Conservation (phyloP, 2,888 invertebrate species). For the Campoletis raptor region DNA sequence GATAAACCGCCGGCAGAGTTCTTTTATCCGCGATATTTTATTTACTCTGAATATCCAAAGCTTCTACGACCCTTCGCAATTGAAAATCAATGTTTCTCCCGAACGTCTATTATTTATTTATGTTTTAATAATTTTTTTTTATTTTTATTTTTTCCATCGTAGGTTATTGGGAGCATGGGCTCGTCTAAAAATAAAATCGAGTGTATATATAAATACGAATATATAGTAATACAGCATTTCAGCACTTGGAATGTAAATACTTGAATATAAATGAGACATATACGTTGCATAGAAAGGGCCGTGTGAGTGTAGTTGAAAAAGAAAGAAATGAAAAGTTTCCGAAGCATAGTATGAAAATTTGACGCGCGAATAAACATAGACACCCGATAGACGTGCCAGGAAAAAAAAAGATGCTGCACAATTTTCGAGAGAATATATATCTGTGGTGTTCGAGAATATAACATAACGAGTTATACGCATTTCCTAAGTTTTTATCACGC, state of each 20-base stretch:
- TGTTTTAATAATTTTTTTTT: constrained; percentile 1
- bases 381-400: neutral
- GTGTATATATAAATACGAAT: neutral
- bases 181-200: neutral
- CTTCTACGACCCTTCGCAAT: constrained; percentile 8
- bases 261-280: neutral
- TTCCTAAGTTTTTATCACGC: constrained; percentile 1
- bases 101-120: constrained; percentile 10
- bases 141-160: neutral
- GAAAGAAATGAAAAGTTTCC: neutral
- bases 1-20: constrained; percentile 74
- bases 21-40: constrained; percentile 77
- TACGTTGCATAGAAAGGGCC: neutral
- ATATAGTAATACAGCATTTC: neutral
- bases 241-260: neutral
- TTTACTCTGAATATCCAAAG: constrained; percentile 67
- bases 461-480: constrained; percentile 1
- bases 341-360: neutral
- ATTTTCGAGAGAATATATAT: neutral
- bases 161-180: neutral
- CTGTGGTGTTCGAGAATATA: neutral
- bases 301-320: neutral
- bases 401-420: neutral
- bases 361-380: neutral
- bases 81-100: neutral